phyloP scores from a whole-genome alignment of 2,113 vertebrate species.

The Oncorhynchus gorbuscha region DNA sequence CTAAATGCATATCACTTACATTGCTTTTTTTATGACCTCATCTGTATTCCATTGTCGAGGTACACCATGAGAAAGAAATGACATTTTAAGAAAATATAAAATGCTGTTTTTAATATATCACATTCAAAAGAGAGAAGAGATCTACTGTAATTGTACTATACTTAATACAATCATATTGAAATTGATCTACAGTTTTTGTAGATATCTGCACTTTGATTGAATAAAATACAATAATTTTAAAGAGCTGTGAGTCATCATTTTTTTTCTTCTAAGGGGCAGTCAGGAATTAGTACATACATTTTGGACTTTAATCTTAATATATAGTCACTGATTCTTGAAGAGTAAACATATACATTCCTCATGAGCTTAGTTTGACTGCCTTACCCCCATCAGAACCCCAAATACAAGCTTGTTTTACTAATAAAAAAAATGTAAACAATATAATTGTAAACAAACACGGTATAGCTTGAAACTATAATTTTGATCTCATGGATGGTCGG shows the following conservation, averaged over 20 bases:
- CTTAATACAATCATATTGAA: constrained; percentile 74
- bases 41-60: constrained; percentile 58
- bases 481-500: too few species aligned
- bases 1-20: constrained; percentile 42
- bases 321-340: too few species aligned
- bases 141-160: constrained; percentile 77
- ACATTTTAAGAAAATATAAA: constrained; percentile 46
- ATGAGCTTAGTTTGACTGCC: too few species aligned
- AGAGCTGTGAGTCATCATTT: not conserved
- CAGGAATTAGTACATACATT: too few species aligned
- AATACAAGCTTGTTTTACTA: too few species aligned
- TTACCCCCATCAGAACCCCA: too few species aligned
- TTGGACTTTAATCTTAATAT: too few species aligned
- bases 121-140: constrained; percentile 51
- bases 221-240: constrained; percentile 71
- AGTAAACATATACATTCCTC: too few species aligned
- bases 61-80: constrained; percentile 50
- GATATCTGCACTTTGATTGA: constrained; percentile 77
- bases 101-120: constrained; percentile 72
- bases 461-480: too few species aligned
- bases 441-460: too few species aligned
- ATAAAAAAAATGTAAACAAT: too few species aligned
- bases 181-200: constrained; percentile 75
- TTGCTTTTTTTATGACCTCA: constrained; percentile 48
- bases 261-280: too few species aligned